These are phyloP conservation scores for Pipistrellus kuhlii DNA, from an alignment of 2,797 vertebrate species.

Conservation along the genomic window DNA sequence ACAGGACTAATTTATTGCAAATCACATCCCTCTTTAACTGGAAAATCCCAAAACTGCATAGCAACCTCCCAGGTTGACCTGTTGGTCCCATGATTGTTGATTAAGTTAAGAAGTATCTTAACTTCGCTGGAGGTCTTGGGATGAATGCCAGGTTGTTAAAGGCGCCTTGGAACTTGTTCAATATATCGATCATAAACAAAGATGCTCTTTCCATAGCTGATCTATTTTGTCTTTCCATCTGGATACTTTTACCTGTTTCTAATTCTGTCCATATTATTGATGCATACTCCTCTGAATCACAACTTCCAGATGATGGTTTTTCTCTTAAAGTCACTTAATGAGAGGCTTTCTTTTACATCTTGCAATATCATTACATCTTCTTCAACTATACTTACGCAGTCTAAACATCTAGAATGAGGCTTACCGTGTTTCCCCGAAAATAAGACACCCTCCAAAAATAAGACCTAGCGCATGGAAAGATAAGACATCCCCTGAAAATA, in stretches of 20 bases:
- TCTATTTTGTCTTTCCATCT: slow-evolving; percentile 93
- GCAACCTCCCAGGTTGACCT: slow-evolving; percentile 94
- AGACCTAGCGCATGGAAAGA: too few relatives aligned
- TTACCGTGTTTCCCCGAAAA: slow-evolving; percentile 50
- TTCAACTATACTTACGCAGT: slow-evolving; percentile 88
- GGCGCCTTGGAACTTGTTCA: slow-evolving; percentile 92
- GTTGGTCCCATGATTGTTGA: slow-evolving; percentile 94
- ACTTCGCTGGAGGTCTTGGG: slow-evolving; percentile 94
- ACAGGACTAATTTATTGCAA: slow-evolving; percentile 89
- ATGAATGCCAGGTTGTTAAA: slow-evolving; percentile 91
- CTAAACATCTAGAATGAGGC: slow-evolving; percentile 84
- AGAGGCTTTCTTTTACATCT: slow-evolving; percentile 92
- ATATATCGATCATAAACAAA: slow-evolving; percentile 92
- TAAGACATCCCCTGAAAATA: too few relatives aligned
- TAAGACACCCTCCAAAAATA: too few relatives aligned
- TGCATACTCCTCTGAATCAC: slow-evolving; percentile 90
- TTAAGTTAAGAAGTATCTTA: slow-evolving; percentile 83
- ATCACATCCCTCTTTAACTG: slow-evolving; percentile 85
- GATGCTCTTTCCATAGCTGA: slow-evolving; percentile 93
- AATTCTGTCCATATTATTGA: slow-evolving; percentile 87
- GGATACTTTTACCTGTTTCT: slow-evolving; percentile 91
- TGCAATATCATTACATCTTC: slow-evolving; percentile 87
- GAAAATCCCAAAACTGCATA: slow-evolving; percentile 92
- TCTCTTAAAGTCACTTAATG: slow-evolving; percentile 90
- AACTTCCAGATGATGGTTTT: slow-evolving; percentile 92